Evolutionary conservation across 2,113 vertebrate genomes (phyloP).

Genomic region (Cheirogaleus medius): DNA sequence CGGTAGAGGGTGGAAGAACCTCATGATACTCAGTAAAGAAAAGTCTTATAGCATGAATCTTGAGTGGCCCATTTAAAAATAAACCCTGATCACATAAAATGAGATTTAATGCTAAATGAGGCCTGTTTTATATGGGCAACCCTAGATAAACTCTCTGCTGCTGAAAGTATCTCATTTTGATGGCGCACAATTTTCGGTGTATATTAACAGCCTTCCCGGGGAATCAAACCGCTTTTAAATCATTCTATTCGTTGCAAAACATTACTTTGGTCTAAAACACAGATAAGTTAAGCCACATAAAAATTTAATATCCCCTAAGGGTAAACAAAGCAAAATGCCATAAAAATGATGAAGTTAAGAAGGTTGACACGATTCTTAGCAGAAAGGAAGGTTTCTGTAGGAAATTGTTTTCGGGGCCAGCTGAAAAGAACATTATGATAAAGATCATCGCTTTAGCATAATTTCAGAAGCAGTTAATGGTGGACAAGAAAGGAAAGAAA

Average conservation of each 20-base stretch:
- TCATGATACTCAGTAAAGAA: constrained; percentile 12
- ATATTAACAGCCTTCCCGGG: constrained; percentile 54
- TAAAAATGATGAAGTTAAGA: constrained; percentile 21
- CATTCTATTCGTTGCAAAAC: constrained; percentile 64
- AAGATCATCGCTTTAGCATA: background rate
- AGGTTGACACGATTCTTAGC: background rate
- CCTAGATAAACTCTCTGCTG: constrained; percentile 44
- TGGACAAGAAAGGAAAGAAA: constrained; percentile 18
- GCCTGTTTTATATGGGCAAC: constrained; percentile 45
- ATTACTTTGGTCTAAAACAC: constrained; percentile 52
- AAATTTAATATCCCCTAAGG: constrained; percentile 18
- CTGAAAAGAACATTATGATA: constrained; percentile 12
- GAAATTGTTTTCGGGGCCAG: background rate
- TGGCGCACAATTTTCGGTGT: constrained; percentile 37
- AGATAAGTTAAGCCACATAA: constrained; percentile 49
- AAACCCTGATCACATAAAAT: constrained; percentile 55
- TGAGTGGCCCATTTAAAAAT: constrained; percentile 64
- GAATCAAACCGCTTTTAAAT: constrained; percentile 63
- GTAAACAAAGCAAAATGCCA: constrained; percentile 49
- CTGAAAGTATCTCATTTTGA: constrained; percentile 47
- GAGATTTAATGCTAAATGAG: constrained; percentile 71
- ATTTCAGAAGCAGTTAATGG: background rate
- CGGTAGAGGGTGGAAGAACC: background rate
- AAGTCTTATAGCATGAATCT: background rate
- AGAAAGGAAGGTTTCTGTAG: background rate